Evolutionary conservation across 1,140 invertebrate genomes (phyloP).

Genomic region (Leguminivora glycinivorella): DNA sequence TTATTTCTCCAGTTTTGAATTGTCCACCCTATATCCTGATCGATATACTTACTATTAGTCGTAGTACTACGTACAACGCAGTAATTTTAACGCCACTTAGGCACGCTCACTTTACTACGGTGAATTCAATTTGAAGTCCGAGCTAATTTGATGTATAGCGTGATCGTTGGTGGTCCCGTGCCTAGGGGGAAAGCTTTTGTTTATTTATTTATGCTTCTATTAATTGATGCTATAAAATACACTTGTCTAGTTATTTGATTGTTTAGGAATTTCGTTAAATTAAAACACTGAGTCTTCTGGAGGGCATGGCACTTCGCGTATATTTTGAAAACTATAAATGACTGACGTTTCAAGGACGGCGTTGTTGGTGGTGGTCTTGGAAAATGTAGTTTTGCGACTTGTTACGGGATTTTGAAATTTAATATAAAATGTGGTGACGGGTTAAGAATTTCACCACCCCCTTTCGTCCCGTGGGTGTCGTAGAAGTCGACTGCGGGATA

Average conservation of each 20-base stretch:
- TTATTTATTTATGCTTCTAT: not conserved
- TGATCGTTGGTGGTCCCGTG: constrained; percentile 39
- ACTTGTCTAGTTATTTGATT: constrained; percentile 22
- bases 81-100: constrained; percentile 39
- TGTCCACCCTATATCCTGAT: not conserved
- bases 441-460: no score
- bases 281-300: not conserved
- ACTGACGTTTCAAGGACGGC: no score
- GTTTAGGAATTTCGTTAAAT: constrained; percentile 4
- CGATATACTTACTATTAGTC: constrained; percentile 12
- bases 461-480: no score
- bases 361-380: no score
- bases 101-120: constrained; percentile 36
- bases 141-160: constrained; percentile 30
- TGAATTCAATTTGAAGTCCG: constrained; percentile 38
- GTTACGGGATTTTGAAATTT: no score
- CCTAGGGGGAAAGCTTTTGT: constrained; percentile 5
- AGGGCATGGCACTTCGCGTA: no score
- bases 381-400: no score
- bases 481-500: no score
- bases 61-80: constrained; percentile 30
- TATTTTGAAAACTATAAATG: no score
- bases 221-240: not conserved
- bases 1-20: not conserved
- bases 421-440: no score